These are phyloP conservation scores for Actinia tenebrosa DNA, from an alignment of 64 coral and sea anemone species.

Conservation along the genomic window DNA sequence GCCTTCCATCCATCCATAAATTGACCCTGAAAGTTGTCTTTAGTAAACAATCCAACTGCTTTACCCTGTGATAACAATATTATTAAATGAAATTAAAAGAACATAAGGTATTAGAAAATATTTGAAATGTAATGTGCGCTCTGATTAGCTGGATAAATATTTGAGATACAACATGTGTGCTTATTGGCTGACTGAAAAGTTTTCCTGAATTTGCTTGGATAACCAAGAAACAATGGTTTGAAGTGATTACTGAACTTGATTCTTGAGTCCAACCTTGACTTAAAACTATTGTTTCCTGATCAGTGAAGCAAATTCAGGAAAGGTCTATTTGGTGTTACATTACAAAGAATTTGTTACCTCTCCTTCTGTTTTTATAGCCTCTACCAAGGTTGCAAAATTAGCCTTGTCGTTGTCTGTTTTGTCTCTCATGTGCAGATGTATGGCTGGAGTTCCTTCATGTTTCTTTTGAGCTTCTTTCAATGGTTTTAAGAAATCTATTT, in stretches of 20 bases:
- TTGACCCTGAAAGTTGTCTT: slow-evolving; percentile 94
- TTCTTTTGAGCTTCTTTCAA: slow-evolving; percentile 91
- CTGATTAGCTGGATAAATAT: too few species aligned
- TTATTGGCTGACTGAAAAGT: too few species aligned
- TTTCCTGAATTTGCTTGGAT: too few species aligned
- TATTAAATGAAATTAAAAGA: too few species aligned
- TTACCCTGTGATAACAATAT: slow-evolving; percentile 43
- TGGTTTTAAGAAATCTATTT: slow-evolving; percentile 92
- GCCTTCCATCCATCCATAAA: slow-evolving; percentile 90
- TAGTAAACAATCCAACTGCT: slow-evolving; percentile 82
- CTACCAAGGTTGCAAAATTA: slow-evolving; percentile 77
- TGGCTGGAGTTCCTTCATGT: slow-evolving; percentile 58
- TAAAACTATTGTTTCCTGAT: too few species aligned
- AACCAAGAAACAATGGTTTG: too few species aligned
- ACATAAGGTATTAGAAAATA: too few species aligned
- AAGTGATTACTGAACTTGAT: too few species aligned
- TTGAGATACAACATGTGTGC: too few species aligned
- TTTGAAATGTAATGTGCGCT: neutral
- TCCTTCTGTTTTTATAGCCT: slow-evolving; percentile 75
- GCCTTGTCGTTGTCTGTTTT: slow-evolving; percentile 95
- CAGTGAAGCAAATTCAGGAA: too few species aligned
- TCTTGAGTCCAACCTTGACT: too few species aligned
- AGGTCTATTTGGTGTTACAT: too few species aligned
- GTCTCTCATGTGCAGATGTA: slow-evolving; percentile 79
- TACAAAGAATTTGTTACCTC: slow-evolving; percentile 35